Base-by-base conservation (phyloP, 2,888 invertebrate species). In the Gastracanthus pulcherrimus region DNA sequence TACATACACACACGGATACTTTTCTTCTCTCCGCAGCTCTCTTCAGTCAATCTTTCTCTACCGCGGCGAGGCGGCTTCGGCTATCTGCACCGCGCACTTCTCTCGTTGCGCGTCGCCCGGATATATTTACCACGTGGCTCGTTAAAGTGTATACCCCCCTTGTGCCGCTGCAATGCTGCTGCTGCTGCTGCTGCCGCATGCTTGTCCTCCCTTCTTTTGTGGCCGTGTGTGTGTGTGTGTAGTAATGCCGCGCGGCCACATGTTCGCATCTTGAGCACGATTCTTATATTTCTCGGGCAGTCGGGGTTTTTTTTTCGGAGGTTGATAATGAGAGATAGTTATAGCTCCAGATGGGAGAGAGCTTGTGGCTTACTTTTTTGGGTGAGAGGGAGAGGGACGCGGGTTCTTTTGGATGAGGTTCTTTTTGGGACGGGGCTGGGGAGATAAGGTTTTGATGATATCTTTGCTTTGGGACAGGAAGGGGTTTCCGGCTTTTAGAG, bases 121-220 rank as follows among this genome's bases (percentile, higher is more conserved):
- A 80, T 80, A 80, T 80, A 80, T 80, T 80, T 80, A 80, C 80
- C 80, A 75, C 69, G 80, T 75, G 75, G 74, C 80, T 80, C 69
- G 80, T 80, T 80, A 75, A 80, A 80, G 62, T 70, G 34, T 60
- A n/a, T n/a, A n/a, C n/a, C n/a, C n/a, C 64, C 55, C 71, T 48
- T n/a, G n/a, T n/a, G n/a, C n/a, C n/a, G n/a, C n/a, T n/a, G n/a
- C n/a, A n/a, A n/a, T n/a, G n/a, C n/a, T n/a, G n/a, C n/a, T n/a
- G n/a, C n/a, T n/a, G n/a, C n/a, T n/a, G n/a, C 29, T n/a, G n/a
- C n/a, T n/a, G n/a, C n/a, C n/a, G n/a, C n/a, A n/a, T n/a, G n/a
- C n/a, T n/a, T n/a, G n/a, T 58, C 48, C 31, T 48, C 41, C 23
- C 31, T 55, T 58, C 67, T 67, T 55, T 67, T 58, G 58, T 41